phyloP scores from a whole-genome alignment of 2,888 invertebrate species.

The Drosophila formosana region DNA sequence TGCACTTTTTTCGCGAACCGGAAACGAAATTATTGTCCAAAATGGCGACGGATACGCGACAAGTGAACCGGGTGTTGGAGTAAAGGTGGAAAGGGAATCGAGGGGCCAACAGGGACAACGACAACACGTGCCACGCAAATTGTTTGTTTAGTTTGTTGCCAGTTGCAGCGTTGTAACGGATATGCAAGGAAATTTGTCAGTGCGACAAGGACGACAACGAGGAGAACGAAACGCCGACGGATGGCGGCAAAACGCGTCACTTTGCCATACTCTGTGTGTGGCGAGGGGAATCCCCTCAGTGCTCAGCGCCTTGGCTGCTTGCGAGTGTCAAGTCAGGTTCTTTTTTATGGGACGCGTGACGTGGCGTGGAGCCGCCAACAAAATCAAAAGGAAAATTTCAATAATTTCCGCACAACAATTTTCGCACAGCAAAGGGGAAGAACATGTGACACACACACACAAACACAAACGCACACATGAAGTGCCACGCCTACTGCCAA shows the following conservation, averaged over 20 bases:
- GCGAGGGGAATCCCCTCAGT: constrained; percentile 11
- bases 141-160: constrained; percentile 49
- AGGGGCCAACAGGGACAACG: neutral
- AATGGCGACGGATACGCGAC: constrained; percentile 69
- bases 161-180: constrained; percentile 56
- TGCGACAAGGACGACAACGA: constrained; percentile 35
- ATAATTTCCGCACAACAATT: constrained; percentile 82
- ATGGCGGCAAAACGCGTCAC: constrained; percentile 45
- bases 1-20: constrained; percentile 39
- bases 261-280: constrained; percentile 39
- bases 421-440: constrained; percentile 43
- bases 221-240: constrained; percentile 53
- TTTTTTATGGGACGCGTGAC: constrained; percentile 1
- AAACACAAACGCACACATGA: neutral
- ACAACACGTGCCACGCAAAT: constrained; percentile 58
- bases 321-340: constrained; percentile 4
- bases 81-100: neutral
- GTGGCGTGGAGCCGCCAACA: constrained; percentile 37
- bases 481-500: constrained; percentile 62
- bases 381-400: constrained; percentile 79
- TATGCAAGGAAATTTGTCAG: constrained; percentile 77
- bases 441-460: constrained; percentile 21
- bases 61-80: constrained; percentile 37
- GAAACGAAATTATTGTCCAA: constrained; percentile 71
- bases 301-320: neutral